Evolutionary conservation across 2,888 invertebrate genomes (phyloP).

Genomic region (Dasypogon diadema): DNA sequence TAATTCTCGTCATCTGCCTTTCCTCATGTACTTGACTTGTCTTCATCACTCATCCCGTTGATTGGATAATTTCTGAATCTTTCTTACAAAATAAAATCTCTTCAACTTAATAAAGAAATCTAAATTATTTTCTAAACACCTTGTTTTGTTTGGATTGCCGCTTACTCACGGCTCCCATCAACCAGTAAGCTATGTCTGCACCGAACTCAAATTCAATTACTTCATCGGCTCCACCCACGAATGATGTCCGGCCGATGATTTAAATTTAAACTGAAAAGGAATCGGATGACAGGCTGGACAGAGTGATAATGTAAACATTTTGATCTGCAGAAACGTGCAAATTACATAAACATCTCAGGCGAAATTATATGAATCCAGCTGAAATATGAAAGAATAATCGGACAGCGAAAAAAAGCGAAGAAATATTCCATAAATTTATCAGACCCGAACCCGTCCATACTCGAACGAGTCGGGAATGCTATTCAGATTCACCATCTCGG

Average conservation of each 20-base stretch:
- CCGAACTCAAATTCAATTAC: neutral
- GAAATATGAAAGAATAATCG: neutral
- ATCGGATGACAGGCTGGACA: neutral
- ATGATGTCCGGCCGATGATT: neutral
- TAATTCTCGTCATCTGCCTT: too few relatives aligned
- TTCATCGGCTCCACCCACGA: neutral
- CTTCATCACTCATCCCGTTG: too few relatives aligned
- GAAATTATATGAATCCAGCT: neutral
- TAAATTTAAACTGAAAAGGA: neutral
- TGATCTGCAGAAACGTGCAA: conserved; percentile 8
- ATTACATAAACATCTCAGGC: conserved; percentile 29
- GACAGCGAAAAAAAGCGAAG: neutral
- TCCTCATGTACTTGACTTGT: too few relatives aligned
- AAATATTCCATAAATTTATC: neutral
- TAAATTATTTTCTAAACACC: too few relatives aligned
- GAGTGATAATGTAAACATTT: conserved; percentile 19
- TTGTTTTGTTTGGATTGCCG: too few relatives aligned
- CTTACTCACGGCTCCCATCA: too few relatives aligned
- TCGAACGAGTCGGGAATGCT: too few relatives aligned
- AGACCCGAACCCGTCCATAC: too few relatives aligned
- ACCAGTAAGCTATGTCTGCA: too few relatives aligned
- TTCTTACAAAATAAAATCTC: too few relatives aligned
- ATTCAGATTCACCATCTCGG: neutral
- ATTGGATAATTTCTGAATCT: too few relatives aligned
- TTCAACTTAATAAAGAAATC: too few relatives aligned